Evolutionary conservation across 2,888 invertebrate genomes (phyloP), one percentile per base, ranked within the genome.

Genomic region (Limenitis camilla): DNA sequence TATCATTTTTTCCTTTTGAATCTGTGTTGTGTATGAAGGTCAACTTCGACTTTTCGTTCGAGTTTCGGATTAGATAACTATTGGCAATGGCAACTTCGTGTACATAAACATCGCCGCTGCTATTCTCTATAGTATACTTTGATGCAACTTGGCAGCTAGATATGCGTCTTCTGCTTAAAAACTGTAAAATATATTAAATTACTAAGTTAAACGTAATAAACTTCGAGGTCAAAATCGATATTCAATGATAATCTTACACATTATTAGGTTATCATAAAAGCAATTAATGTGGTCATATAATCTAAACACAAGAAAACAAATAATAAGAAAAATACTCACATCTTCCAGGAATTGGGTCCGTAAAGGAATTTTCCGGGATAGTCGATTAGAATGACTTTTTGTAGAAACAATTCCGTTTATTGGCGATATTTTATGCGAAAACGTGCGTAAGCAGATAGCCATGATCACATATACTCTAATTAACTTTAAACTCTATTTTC

Each of bases 371-470:
- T 88, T 88, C 72, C 84, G 79, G 66, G 88, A 74, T 61, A 89
- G 72, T 62, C 86, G 88, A 68, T 80, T 84, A 53, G 88, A 73
- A 72, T 88, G 88, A 69, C 74, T 89, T 76, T 88, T 86, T 29
- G 88, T 83, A 49, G 86, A 78, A 68, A 89, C 84, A 55, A 89
- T 85, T 55, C 86, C 83, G 69, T 88, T 87, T 62, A 88, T 76
- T 38, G 89, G 86, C 59, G 88, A 73, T 63, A 90, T 76, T 80
- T 89, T 89, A 64, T 81, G 85, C n/a, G 90, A 83, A 59, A 90
- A 71, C 39, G 88, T 82, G 61, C 90, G 88, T 66, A 90, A 77
- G 65, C 89, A 89, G 66, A 88, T 85, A 65, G 90, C 88, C 90
- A 90, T 90, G 68, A 73, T 78, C 61, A 68, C 72, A 69, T 70